Conservation (phyloP, 2,888 invertebrate species). For the Microplitis deprimator region DNA sequence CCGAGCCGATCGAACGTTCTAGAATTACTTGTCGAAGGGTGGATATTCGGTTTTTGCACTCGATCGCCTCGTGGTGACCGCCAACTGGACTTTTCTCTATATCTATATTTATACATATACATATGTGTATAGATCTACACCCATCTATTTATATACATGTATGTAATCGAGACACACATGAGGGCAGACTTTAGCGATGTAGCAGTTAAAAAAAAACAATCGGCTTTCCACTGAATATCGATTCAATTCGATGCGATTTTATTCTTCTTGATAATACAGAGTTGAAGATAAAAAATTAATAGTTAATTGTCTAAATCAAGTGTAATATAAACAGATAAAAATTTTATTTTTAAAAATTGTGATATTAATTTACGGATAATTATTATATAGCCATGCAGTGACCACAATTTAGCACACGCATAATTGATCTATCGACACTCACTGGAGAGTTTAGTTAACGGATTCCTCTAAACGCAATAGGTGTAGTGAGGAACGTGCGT, state of each 20-base stretch:
- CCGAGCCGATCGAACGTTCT: constrained; percentile 52
- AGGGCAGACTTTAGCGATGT: background rate
- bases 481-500: constrained; percentile 28
- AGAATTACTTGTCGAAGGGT: constrained; percentile 38
- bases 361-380: background rate
- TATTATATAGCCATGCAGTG: background rate
- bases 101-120: background rate
- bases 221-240: background rate
- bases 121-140: background rate
- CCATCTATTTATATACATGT: background rate
- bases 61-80: constrained; percentile 28
- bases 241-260: background rate
- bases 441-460: background rate
- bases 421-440: constrained; percentile 29
- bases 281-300: background rate
- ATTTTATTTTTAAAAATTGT: background rate
- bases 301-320: background rate
- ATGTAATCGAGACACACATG: background rate
- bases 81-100: background rate
- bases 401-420: constrained; percentile 1
- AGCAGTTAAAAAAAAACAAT: background rate
- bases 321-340: too few relatives aligned
- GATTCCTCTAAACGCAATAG: constrained; percentile 22
- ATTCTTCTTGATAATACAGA: background rate
- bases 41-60: constrained; percentile 40